Evolutionary conservation across 1,140 invertebrate genomes (phyloP), one percentile per base, ranked within the genome.

Genomic region (Hyposmocoma kahamanoa): DNA sequence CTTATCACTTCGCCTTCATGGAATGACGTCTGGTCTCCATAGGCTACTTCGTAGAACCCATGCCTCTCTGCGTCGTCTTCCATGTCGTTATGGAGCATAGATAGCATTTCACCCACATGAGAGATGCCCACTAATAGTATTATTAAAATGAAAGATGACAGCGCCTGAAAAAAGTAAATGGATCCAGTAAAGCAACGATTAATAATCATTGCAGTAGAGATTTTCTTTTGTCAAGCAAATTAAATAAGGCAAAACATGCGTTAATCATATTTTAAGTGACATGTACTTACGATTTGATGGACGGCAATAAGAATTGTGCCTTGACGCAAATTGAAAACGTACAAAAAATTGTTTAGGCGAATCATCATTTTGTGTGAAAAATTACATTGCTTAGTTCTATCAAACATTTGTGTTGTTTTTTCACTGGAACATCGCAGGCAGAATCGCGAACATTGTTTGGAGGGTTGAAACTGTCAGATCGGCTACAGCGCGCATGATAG

Each of bases 261-360:
- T n/a, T n/a, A n/a, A n/a, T n/a, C n/a, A n/a, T n/a, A n/a, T n/a
- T n/a, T n/a, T n/a, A n/a, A n/a, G n/a, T n/a, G n/a, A n/a, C 5
- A 49, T 11, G 32, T 68, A 84, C 81, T 84, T 55, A 84, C 79
- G 24, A 84, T 82, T 69, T 84, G 78, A 72, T 84, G 81, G 69
- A 81, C 78, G 68, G 81, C 81, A 58, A 84, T 81, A 41, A 84
- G 69, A 56, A 84, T 84, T 52, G 78, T 78, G 57, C 81, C 81
- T 68, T 84, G 78, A 17, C 81, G 72, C 67, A 84, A 81, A 78
- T 77, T 81, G 56, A 82, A 82, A 66, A 83, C 64, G 45, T 73
- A 84, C 54, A 84, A 72, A 72, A 83, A 83, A 66, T 82, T 79
- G 48, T 83, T 81, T 56, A 81, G 64, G 50, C 81, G 77, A 63